These are phyloP conservation scores for Akabosia matsudoensis DNA, from an alignment of 1,140 invertebrate species.

Conservation along the genomic window DNA sequence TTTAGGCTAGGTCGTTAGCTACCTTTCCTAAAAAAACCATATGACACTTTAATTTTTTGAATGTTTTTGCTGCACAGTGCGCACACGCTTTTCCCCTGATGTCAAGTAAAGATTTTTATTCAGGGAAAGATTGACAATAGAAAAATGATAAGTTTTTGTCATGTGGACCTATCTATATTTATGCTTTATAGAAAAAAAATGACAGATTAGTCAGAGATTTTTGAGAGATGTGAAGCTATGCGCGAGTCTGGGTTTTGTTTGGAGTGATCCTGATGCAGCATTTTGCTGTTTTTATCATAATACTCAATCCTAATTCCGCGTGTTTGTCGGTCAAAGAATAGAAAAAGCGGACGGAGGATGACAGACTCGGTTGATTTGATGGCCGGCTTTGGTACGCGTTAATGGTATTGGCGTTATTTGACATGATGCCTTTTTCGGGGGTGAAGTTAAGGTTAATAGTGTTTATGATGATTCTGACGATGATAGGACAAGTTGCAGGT, in stretches of 20 bases:
- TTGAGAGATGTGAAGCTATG: background rate
- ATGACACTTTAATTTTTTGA: slow-evolving; percentile 21
- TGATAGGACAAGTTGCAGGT: slow-evolving; percentile 23
- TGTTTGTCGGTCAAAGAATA: slow-evolving; percentile 22
- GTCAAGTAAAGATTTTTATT: slow-evolving; percentile 22
- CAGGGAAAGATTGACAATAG: slow-evolving; percentile 2
- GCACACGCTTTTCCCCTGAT: background rate
- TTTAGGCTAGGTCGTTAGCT: background rate
- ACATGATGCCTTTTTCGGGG: background rate
- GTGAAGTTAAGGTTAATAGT: slow-evolving; percentile 1
- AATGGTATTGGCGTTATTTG: background rate
- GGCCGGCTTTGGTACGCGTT: background rate
- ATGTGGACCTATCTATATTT: background rate
- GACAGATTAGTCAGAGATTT: slow-evolving; percentile 20
- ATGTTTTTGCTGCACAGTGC: background rate
- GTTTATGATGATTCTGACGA: slow-evolving; percentile 1
- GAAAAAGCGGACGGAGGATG: background rate
- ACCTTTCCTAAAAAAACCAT: background rate
- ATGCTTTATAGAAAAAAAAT: background rate
- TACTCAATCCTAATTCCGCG: background rate
- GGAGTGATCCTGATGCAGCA: background rate
- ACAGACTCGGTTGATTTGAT: background rate
- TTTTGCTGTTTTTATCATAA: background rate
- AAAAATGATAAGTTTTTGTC: slow-evolving; percentile 3
- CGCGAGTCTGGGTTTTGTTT: background rate